Conservation (phyloP, 2,888 invertebrate species). For the Acleris emargana region DNA sequence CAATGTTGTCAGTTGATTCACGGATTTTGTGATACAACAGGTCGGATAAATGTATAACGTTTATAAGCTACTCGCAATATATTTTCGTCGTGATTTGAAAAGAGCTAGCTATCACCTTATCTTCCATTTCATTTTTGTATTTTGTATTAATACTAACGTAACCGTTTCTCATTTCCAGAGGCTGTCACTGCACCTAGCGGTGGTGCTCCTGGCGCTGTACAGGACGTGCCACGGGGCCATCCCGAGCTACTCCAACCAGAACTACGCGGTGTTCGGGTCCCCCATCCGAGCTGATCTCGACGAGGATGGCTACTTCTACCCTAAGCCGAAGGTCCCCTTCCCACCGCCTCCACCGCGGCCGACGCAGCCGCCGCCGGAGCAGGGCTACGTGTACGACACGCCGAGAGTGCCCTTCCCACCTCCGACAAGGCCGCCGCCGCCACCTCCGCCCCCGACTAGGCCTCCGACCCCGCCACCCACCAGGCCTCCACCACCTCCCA, state of each 20-base stretch:
- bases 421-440: constrained; percentile 37
- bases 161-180: constrained; percentile 62
- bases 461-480: constrained; percentile 31
- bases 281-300: constrained; percentile 68
- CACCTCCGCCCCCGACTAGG: constrained; percentile 38
- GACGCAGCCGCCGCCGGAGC: constrained; percentile 37
- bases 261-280: constrained; percentile 70
- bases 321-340: constrained; percentile 72
- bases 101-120: too few species aligned
- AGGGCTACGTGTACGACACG: constrained; percentile 36
- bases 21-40: too few species aligned
- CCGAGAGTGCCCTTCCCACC: constrained; percentile 38
- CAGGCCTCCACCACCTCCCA: constrained; percentile 35
- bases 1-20: too few species aligned
- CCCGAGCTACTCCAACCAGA: constrained; percentile 62
- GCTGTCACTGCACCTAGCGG: constrained; percentile 76
- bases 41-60: too few species aligned
- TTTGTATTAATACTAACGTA: background rate
- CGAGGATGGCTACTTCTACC: constrained; percentile 79
- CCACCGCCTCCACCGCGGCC: constrained; percentile 59
- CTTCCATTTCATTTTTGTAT: too few species aligned
- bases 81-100: too few species aligned
- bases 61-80: too few species aligned
- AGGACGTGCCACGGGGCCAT: constrained; percentile 71
- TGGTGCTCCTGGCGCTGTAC: constrained; percentile 72